Evolutionary conservation across 2,888 invertebrate genomes (phyloP), one percentile per base, ranked within the genome.

Genomic region (Sphaeridia pumilis): DNA sequence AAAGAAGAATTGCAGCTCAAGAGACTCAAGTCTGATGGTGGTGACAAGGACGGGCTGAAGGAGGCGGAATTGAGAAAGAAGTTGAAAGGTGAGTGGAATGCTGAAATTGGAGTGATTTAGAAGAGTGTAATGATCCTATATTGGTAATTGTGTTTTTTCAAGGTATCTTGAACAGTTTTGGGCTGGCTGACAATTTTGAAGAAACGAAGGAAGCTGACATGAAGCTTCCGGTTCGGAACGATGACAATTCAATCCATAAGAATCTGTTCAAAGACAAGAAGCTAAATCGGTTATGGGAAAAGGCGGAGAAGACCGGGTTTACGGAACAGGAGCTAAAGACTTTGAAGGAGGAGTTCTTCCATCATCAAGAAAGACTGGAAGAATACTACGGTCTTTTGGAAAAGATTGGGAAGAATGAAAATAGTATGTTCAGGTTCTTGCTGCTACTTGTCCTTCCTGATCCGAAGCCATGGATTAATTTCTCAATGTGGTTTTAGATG

Each of bases 361-460:
- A 93, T 69, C 90, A 94, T 67, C 89, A 93, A 69, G 85, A 90
- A 63, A 93, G 92, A 72, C 80, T 93, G 46, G 86, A 92, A 69
- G 83, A 93, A 67, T 93, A 89, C 69, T 84, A 87, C 69, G 79
- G 82, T 42, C 70, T 93, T 54, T 73, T 89, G 48, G 77, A 79
- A 60, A 82, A 86, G 65, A 73, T 83, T 27, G 82, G 84, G 61
- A 70, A 75, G 38, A 76, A 74, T 20, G 70, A 59, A 22, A 60
- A 59, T 38, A 55, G 61, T 61, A 57, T 36, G 46, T n/a, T n/a
- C n/a, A n/a, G n/a, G n/a, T n/a, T n/a, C n/a, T n/a, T n/a, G n/a
- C n/a, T n/a, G n/a, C n/a, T n/a, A n/a, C n/a, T n/a, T n/a, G n/a
- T n/a, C n/a, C n/a, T n/a, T n/a, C n/a, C n/a, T n/a, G n/a, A n/a